Base-by-base conservation (phyloP, 2,797 vertebrate genomes). In the Miichthys miiuy region DNA sequence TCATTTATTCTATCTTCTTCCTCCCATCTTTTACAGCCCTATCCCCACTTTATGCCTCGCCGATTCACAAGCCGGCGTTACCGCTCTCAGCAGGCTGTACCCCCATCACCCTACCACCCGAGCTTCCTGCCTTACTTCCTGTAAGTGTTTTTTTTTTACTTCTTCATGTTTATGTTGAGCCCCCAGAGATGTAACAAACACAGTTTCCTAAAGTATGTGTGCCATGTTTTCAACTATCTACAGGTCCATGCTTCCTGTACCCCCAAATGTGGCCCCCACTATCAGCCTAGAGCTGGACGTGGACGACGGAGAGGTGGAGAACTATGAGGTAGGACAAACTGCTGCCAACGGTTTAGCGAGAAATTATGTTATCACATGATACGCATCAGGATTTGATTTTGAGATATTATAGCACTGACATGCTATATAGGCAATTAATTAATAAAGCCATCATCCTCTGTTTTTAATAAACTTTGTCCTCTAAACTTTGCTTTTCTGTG, bases 231-330 rank as follows among this genome's bases (percentile, higher is more conserved):
- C 23, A 52, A 51, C 44, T n/a, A 46, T 51, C 79, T 47, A 3
- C 85, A 99, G 97, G 91, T 99, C 98, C 60, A 97, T 99, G 96
- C 96, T 99, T 90, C 98, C 98, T 76, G 96, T 99, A 81, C 96
- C 97, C 91, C 97, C 97, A 48, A 95, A 97, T 75, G 96, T 99
- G 85, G 97, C 97, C 80, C 98, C 97, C 71, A 93, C 97, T 80
- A 97, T 98, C 93, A 97, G 97, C 90, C 96, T 99, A 79, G 98
- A 99, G 89, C 95, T 99, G 93, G 98, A 99, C 80, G 97, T 99
- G 74, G 98, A 99, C 83, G 98, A 99, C 23, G 98, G 98, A 72
- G 98, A 99, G 88, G 98, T 99, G 75, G 98, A 99, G 95, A 99
- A 99, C 94, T 99, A 99, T 5, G 98, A 99, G 97, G 98, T 99